These are phyloP conservation scores for Apocrypta bakeri DNA, from an alignment of 1,140 invertebrate genomes.

Conservation along the genomic window DNA sequence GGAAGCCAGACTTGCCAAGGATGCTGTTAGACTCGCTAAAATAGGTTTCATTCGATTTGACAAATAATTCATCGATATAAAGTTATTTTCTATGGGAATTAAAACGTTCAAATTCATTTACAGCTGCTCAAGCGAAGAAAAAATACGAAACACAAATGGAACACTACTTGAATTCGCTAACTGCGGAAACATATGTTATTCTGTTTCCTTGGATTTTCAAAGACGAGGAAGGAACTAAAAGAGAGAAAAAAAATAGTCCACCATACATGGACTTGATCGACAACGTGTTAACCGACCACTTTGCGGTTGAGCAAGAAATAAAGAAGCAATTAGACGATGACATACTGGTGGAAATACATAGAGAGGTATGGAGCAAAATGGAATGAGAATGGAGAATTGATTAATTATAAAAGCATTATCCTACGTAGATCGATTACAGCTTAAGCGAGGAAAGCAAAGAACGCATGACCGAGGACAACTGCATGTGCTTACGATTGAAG, in stretches of 20 bases:
- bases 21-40: constrained; percentile 66
- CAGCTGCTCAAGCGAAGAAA: constrained; percentile 64
- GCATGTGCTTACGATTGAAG: constrained; percentile 66
- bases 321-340: constrained; percentile 64
- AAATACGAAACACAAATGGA: constrained; percentile 68
- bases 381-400: background rate
- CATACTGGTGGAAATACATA: constrained; percentile 54
- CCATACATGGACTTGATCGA: constrained; percentile 66
- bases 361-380: background rate
- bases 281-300: constrained; percentile 65
- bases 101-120: background rate
- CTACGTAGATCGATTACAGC: constrained; percentile 61
- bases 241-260: constrained; percentile 67
- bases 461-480: constrained; percentile 67
- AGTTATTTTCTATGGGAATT: background rate
- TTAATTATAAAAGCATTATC: constrained; percentile 14
- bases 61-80: background rate
- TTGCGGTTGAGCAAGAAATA: constrained; percentile 65
- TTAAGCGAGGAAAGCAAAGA: constrained; percentile 61
- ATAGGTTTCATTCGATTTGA: constrained; percentile 60
- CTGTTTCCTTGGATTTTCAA: constrained; percentile 72
- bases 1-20: constrained; percentile 65
- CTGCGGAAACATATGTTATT: constrained; percentile 65
- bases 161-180: constrained; percentile 61
- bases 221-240: constrained; percentile 69